A percentile compares a stretch with the other conserved stretches of the same genome.
Evolutionary conservation across 2,113 vertebrate genomes (phyloP).

Genomic region (Zosterops japonicus): DNA sequence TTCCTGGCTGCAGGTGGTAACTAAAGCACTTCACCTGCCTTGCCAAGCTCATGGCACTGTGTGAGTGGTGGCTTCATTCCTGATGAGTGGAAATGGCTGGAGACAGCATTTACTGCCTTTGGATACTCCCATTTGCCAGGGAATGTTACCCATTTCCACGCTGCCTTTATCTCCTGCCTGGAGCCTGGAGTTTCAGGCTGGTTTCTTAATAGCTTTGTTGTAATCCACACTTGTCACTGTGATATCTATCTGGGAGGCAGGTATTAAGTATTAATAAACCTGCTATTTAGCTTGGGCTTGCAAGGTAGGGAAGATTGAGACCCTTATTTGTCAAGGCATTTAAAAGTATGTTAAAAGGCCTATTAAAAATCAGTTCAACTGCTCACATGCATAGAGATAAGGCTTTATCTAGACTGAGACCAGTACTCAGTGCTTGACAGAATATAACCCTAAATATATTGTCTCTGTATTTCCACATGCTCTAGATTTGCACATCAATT

Average conservation of each 20-base stretch:
- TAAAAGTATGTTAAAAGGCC: neutral
- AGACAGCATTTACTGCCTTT: neutral
- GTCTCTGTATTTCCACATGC: neutral
- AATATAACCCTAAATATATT: neutral
- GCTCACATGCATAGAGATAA: neutral
- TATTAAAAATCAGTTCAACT: constrained; percentile 3
- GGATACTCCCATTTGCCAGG: neutral
- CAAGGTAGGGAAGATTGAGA: neutral
- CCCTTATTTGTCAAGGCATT: constrained; percentile 21
- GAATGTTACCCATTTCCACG: neutral
- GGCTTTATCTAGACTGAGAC: neutral
- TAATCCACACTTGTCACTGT: constrained; percentile 17
- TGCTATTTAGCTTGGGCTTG: constrained; percentile 24
- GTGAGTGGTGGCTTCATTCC: neutral
- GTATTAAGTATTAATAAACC: constrained; percentile 52
- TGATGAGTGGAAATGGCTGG: neutral
- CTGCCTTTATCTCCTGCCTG: neutral
- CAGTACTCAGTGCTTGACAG: neutral
- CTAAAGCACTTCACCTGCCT: neutral
- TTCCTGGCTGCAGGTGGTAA: neutral
- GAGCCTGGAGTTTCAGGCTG: neutral
- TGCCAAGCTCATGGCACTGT: neutral
- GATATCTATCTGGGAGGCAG: neutral
- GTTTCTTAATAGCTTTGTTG: constrained; percentile 9
- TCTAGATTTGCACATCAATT: constrained; percentile 13